phyloP scores from a whole-genome alignment of 2,797 vertebrate species.

The Coendou prehensilis region DNA sequence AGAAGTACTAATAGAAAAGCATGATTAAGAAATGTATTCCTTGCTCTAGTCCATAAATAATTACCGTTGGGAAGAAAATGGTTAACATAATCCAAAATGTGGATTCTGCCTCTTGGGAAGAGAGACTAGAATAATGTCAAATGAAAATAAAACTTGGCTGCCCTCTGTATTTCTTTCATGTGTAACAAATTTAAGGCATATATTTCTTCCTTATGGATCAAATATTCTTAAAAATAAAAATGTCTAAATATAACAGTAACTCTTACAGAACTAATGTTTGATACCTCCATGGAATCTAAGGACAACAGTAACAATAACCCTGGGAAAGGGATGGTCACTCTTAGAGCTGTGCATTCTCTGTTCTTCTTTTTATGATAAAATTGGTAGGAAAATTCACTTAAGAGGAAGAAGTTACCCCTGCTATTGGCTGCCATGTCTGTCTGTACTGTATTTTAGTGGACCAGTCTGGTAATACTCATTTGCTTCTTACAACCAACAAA shows the following conservation, averaged over 20 bases:
- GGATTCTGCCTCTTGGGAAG: conserved; percentile 12
- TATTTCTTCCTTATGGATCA: conserved; percentile 72
- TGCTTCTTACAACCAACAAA: conserved; percentile 15
- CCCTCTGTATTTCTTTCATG: conserved; percentile 82
- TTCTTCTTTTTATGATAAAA: background rate
- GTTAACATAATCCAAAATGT: conserved; percentile 41
- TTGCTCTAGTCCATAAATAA: conserved; percentile 39
- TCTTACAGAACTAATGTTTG: background rate
- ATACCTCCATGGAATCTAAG: background rate
- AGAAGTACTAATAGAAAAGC: background rate
- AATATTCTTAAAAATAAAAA: conserved; percentile 48
- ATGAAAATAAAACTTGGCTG: conserved; percentile 82
- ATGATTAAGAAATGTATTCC: background rate
- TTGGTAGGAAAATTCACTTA: background rate
- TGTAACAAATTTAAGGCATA: conserved; percentile 86
- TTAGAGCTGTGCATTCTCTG: background rate
- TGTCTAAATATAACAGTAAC: background rate
- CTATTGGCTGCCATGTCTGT: background rate
- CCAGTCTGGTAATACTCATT: background rate
- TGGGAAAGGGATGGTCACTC: background rate
- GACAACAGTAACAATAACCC: background rate
- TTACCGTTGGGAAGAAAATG: background rate
- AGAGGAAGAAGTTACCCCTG: background rate
- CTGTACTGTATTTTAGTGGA: background rate
- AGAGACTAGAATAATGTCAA: conserved; percentile 59